phyloP scores from a whole-genome alignment of 2,113 vertebrate species.

The Prinia subflava region DNA sequence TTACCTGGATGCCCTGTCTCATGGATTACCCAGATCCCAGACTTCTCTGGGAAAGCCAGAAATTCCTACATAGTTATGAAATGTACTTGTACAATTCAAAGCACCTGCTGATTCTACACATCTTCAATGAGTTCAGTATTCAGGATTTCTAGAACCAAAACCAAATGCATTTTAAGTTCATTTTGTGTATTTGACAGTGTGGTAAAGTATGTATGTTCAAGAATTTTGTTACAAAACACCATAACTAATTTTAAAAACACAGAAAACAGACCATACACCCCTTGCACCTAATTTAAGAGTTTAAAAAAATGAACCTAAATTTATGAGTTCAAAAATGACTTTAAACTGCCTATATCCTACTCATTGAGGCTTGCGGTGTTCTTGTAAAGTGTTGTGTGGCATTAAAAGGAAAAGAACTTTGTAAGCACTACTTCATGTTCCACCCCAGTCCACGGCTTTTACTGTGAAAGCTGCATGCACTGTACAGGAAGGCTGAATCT shows the following conservation, averaged over 20 bases:
- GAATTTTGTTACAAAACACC: neutral
- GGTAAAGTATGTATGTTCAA: neutral
- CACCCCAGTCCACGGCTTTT: neutral
- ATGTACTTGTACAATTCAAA: neutral
- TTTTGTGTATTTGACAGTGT: neutral
- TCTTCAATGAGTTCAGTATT: neutral
- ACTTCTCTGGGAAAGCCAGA: neutral
- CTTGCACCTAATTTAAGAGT: neutral
- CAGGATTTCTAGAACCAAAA: neutral
- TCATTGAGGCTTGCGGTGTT: neutral
- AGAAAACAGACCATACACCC: neutral
- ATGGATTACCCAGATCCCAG: neutral
- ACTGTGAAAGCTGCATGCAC: neutral
- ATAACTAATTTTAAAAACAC: neutral
- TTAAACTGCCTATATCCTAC: neutral
- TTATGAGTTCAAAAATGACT: neutral
- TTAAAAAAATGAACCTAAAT: neutral
- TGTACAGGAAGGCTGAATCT: neutral
- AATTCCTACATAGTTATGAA: neutral
- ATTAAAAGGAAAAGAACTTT: neutral
- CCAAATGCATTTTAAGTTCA: neutral
- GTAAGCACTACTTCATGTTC: neutral
- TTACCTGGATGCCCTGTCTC: neutral
- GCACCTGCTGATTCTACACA: neutral
- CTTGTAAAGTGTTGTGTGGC: neutral